A percentile compares a stretch with the other conserved stretches of the same genome.
phyloP scores from a whole-genome alignment of 2,888 invertebrate species.

The Coecobrya sp. region DNA sequence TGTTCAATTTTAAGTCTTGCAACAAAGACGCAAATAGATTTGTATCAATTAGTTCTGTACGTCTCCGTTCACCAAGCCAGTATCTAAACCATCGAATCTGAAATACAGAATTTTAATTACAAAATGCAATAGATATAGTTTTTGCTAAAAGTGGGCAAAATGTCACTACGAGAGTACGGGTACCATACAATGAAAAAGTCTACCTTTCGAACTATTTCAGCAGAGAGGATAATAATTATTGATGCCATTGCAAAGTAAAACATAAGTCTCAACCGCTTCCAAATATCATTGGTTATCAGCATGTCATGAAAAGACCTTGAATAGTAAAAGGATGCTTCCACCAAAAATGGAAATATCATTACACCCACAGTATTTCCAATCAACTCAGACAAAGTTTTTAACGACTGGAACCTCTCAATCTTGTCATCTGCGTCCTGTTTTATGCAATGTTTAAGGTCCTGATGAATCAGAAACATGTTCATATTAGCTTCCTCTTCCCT shows the following conservation, averaged over 20 bases:
- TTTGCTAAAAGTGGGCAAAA: neutral
- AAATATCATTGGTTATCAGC: neutral
- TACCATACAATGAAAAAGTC: neutral
- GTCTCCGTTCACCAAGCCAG: neutral
- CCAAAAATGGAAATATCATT: constrained; percentile 8
- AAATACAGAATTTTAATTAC: constrained; percentile 10
- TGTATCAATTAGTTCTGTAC: neutral
- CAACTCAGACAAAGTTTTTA: neutral
- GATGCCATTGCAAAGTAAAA: neutral
- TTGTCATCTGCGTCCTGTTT: neutral
- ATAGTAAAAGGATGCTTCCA: constrained; percentile 11
- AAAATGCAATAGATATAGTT: neutral
- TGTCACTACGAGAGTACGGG: neutral
- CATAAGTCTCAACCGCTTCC: neutral
- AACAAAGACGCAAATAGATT: neutral
- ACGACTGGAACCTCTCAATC: neutral
- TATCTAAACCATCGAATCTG: constrained; percentile 19
- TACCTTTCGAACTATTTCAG: constrained; percentile 11
- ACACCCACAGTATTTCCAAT: constrained; percentile 18
- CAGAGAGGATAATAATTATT: neutral
- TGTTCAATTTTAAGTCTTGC: constrained; percentile 25
- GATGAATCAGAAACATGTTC: neutral
- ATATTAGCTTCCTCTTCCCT: neutral
- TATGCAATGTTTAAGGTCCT: neutral
- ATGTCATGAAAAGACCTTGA: neutral